Evolutionary conservation across 2,797 vertebrate genomes (phyloP).

Genomic region (Sylvia borin): DNA sequence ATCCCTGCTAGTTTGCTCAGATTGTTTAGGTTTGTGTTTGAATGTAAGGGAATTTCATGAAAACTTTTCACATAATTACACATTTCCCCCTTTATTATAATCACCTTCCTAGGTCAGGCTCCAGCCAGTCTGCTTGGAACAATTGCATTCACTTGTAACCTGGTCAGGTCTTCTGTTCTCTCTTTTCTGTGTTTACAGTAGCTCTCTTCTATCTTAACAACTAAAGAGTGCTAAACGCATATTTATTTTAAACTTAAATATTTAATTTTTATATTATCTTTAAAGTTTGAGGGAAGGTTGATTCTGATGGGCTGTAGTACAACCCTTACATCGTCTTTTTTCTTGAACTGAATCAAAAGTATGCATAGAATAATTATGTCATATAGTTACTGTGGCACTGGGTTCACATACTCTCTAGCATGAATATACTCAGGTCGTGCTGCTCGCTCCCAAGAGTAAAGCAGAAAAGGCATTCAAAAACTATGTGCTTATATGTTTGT

Average conservation of each 20-base stretch:
- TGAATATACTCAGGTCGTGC: not conserved
- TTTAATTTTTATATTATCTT: not conserved
- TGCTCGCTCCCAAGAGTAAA: not conserved
- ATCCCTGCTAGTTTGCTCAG: constrained; percentile 45
- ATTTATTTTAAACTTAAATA: not conserved
- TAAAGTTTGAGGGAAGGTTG: not conserved
- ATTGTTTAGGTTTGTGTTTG: constrained; percentile 29
- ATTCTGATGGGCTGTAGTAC: not conserved
- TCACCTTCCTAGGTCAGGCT: constrained; percentile 84
- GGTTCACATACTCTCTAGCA: not conserved
- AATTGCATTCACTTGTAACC: constrained; percentile 67
- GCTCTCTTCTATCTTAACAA: not conserved
- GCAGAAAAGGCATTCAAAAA: not conserved
- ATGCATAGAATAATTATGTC: not conserved
- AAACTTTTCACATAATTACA: constrained; percentile 41
- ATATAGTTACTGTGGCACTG: not conserved
- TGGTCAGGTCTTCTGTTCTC: constrained; percentile 34
- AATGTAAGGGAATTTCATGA: not conserved
- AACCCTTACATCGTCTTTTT: not conserved
- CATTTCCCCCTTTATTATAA: constrained; percentile 66
- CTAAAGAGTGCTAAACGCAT: not conserved
- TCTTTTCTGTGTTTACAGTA: constrained; percentile 13
- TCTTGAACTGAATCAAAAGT: not conserved
- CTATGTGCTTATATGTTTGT: not conserved
- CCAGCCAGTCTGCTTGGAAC: constrained; percentile 81